phyloP scores from a whole-genome alignment of 2,888 invertebrate species.

The Pyrrhosoma nymphula region DNA sequence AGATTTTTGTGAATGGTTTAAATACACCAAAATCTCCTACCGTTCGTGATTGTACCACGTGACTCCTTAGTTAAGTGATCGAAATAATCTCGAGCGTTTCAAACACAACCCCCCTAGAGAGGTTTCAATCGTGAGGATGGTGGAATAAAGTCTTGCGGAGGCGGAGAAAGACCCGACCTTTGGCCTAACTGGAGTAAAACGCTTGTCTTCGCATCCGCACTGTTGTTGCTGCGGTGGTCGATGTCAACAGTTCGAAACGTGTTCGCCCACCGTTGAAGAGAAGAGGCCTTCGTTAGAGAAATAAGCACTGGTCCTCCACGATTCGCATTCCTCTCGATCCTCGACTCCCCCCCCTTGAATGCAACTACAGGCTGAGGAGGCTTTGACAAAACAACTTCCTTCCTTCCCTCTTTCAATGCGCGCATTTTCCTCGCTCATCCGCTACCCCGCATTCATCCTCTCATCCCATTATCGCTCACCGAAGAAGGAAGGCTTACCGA shows the following conservation, averaged over 20 bases:
- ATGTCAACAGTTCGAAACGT: background rate
- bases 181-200: background rate
- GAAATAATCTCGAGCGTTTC: too few relatives aligned
- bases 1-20: too few relatives aligned
- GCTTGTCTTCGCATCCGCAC: background rate
- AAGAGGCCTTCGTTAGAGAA: background rate
- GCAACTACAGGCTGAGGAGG: background rate
- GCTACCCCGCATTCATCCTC: background rate
- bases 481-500: background rate
- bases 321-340: background rate
- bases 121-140: too few relatives aligned
- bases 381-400: background rate
- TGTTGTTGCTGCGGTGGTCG: background rate
- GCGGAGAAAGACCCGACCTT: too few relatives aligned
- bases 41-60: too few relatives aligned
- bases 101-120: too few relatives aligned
- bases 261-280: background rate
- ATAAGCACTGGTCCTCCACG: background rate
- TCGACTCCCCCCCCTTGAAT: slow-evolving; percentile 9
- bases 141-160: too few relatives aligned
- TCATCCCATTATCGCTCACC: background rate
- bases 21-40: too few relatives aligned
- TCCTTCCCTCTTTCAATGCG: background rate
- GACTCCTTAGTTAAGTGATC: too few relatives aligned
- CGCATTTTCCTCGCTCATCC: background rate